Evolutionary conservation across 2,888 invertebrate genomes (phyloP).

Genomic region (Tryphoninae sp.): DNA sequence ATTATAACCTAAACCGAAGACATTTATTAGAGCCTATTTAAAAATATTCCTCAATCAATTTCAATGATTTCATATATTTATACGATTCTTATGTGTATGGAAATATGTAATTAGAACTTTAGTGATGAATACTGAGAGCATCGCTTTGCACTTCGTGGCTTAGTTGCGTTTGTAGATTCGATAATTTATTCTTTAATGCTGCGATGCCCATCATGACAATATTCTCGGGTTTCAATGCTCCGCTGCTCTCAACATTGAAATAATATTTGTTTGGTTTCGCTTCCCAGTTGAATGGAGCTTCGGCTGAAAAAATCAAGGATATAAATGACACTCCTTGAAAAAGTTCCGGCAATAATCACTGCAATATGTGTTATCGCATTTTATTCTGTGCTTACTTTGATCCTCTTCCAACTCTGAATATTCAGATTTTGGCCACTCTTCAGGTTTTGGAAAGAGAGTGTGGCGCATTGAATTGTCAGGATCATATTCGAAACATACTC

Average conservation of each 20-base stretch:
- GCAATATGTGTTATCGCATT: neutral
- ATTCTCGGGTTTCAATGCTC: slow-evolving; percentile 96
- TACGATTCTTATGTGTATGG: neutral
- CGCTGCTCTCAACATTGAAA: slow-evolving; percentile 97
- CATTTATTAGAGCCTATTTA: too few relatives aligned
- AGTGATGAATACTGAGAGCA: slow-evolving; percentile 87
- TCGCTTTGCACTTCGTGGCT: slow-evolving; percentile 94
- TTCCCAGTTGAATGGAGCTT: slow-evolving; percentile 96
- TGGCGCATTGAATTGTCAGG: slow-evolving; percentile 98
- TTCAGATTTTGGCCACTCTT: slow-evolving; percentile 99
- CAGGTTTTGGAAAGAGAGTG: slow-evolving; percentile 96
- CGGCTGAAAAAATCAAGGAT: slow-evolving; percentile 83
- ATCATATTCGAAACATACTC: slow-evolving; percentile 99
- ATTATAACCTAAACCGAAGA: too few relatives aligned
- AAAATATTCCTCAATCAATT: slow-evolving; percentile 27
- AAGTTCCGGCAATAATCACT: slow-evolving; percentile 32
- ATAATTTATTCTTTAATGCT: slow-evolving; percentile 96
- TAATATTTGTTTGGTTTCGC: slow-evolving; percentile 98
- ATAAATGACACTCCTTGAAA: neutral
- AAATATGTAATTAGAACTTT: slow-evolving; percentile 69
- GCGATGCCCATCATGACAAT: slow-evolving; percentile 97
- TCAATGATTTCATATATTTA: slow-evolving; percentile 20
- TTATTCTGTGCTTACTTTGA: slow-evolving; percentile 84
- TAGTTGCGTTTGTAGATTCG: slow-evolving; percentile 96
- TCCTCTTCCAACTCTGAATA: slow-evolving; percentile 96